Percentiles rank a stretch among this genome's conserved stretches.
Conservation (phyloP, 2,797 vertebrate genomes). For the Danionella dracula region DNA sequence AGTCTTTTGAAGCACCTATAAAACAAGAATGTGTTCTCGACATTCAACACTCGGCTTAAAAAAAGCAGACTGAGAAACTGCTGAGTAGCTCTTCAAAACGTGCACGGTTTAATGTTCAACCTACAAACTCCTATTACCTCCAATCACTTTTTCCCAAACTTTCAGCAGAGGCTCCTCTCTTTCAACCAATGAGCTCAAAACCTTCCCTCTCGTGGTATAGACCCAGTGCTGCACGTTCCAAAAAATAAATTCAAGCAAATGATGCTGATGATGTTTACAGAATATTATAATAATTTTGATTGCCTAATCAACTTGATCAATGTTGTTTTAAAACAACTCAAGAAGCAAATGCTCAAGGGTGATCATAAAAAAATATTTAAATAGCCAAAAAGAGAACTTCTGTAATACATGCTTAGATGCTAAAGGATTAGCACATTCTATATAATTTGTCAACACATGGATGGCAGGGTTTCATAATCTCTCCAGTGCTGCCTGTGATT, state of each 20-base stretch:
- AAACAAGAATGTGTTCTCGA: too few relatives aligned
- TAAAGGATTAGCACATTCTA: too few relatives aligned
- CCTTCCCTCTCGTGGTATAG: too few relatives aligned
- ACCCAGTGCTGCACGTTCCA: neutral
- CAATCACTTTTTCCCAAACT: neutral
- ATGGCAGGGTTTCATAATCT: neutral
- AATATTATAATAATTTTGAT: neutral
- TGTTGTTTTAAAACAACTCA: neutral
- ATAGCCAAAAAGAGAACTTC: too few relatives aligned
- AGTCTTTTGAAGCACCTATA: too few relatives aligned
- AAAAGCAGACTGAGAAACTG: neutral
- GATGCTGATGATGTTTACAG: neutral
- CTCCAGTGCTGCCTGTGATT: neutral
- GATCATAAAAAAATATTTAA: neutral
- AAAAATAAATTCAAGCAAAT: neutral
- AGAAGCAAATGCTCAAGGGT: neutral
- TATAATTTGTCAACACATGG: neutral
- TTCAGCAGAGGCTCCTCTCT: neutral
- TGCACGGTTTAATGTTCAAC: neutral
- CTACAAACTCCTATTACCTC: neutral
- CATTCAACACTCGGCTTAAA: neutral
- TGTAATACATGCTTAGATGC: too few relatives aligned
- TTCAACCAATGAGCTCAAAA: neutral
- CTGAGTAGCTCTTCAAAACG: neutral
- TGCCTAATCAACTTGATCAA: neutral